phyloP scores from a whole-genome alignment of 2,797 vertebrate species.

The Rhabdophis nuchalis region DNA sequence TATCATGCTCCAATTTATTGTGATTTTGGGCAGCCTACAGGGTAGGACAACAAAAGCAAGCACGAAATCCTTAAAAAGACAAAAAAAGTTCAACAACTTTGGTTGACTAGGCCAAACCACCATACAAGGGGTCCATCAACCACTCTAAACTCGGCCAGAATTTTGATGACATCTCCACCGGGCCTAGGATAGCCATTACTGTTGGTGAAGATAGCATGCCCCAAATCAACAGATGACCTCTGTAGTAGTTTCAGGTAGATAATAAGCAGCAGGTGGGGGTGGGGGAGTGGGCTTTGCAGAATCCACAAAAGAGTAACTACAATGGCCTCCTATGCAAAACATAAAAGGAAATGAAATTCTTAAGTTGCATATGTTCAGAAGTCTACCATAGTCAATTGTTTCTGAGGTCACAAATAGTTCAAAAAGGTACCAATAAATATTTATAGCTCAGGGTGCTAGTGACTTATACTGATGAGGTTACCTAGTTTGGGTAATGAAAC shows the following conservation, averaged over 20 bases:
- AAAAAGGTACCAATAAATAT: too few relatives aligned
- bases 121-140: background rate
- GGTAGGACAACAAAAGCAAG: background rate
- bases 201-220: background rate
- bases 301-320: background rate
- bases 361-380: background rate
- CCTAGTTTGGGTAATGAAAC: too few relatives aligned
- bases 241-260: background rate
- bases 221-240: background rate
- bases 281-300: background rate
- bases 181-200: background rate
- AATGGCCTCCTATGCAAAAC: background rate
- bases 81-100: background rate
- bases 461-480: too few relatives aligned
- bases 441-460: too few relatives aligned
- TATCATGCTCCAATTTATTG: background rate
- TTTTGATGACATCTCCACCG: background rate
- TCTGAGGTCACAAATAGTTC: background rate
- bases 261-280: background rate
- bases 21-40: background rate
- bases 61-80: background rate
- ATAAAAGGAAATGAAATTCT: background rate
- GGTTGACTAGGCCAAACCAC: background rate
- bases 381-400: background rate
- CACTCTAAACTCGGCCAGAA: background rate